Conservation (phyloP, 2,888 invertebrate species). For the Gandaritis pyraliata region DNA sequence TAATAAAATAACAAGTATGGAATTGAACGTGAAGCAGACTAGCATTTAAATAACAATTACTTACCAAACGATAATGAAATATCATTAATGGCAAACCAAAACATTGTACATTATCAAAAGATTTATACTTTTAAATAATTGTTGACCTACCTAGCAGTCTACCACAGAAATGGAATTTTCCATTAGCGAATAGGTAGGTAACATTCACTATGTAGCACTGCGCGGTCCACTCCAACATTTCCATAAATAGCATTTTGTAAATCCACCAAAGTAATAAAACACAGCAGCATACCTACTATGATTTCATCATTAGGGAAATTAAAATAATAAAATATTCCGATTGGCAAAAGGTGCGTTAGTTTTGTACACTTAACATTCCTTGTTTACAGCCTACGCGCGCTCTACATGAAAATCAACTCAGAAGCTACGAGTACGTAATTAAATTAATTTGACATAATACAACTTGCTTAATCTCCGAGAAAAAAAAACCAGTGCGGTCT, state of each 20-base stretch:
- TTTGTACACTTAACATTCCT: too few relatives aligned
- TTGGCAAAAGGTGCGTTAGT: too few relatives aligned
- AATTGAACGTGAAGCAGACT: conserved; percentile 31
- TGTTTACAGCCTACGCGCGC: too few relatives aligned
- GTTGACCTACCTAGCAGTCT: too few relatives aligned
- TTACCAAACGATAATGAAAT: conserved; percentile 31
- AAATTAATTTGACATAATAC: too few relatives aligned
- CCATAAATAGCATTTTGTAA: conserved; percentile 55
- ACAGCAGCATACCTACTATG: conserved; percentile 20
- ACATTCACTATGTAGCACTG: conserved; percentile 59
- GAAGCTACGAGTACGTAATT: too few relatives aligned
- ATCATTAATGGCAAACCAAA: conserved; percentile 25
- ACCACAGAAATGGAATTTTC: conserved; percentile 61
- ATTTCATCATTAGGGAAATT: conserved; percentile 18
- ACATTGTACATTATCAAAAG: background rate
- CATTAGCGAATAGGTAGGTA: conserved; percentile 49
- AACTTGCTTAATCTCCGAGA: too few relatives aligned
- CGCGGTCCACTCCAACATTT: conserved; percentile 55
- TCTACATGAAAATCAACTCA: too few relatives aligned
- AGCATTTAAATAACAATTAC: conserved; percentile 39
- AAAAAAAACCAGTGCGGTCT: too few relatives aligned
- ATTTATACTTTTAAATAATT: too few relatives aligned
- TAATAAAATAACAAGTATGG: conserved; percentile 36
- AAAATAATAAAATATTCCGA: background rate
- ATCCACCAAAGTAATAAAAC: conserved; percentile 59